Conservation (phyloP, 2,888 invertebrate species). For the Chymomyza amoena region DNA sequence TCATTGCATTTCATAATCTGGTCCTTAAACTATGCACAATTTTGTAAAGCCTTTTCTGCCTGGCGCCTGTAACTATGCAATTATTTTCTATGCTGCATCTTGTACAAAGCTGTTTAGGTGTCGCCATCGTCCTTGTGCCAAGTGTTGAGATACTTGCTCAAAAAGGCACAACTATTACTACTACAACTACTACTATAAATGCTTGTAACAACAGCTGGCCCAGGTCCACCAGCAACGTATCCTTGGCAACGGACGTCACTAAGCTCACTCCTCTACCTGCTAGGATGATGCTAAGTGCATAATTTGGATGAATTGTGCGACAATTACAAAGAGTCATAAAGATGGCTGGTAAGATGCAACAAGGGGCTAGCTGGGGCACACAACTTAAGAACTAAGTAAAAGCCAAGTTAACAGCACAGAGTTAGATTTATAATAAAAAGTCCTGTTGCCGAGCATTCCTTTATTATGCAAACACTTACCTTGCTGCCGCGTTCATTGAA, state of each 20-base stretch:
- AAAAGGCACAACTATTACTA: not conserved
- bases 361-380: not conserved
- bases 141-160: not conserved
- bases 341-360: conserved; percentile 1
- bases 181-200: not conserved
- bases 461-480: conserved; percentile 84
- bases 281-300: conserved; percentile 45
- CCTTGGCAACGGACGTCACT: conserved; percentile 26
- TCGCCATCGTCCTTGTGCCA: not conserved
- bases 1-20: not conserved
- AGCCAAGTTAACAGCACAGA: not conserved
- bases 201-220: not conserved
- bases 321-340: conserved; percentile 35
- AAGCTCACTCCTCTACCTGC: not conserved
- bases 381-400: not conserved
- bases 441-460: not conserved
- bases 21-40: conserved; percentile 64
- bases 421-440: not conserved
- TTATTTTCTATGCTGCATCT: conserved; percentile 43
- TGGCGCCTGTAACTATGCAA: conserved; percentile 60
- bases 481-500: conserved; percentile 99
- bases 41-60: not conserved
- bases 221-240: conserved; percentile 16
- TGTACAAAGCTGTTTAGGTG: not conserved
- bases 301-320: conserved; percentile 73